Conservation (phyloP, 64 coral and sea anemone species). For the Pocillopora damicornis region DNA sequence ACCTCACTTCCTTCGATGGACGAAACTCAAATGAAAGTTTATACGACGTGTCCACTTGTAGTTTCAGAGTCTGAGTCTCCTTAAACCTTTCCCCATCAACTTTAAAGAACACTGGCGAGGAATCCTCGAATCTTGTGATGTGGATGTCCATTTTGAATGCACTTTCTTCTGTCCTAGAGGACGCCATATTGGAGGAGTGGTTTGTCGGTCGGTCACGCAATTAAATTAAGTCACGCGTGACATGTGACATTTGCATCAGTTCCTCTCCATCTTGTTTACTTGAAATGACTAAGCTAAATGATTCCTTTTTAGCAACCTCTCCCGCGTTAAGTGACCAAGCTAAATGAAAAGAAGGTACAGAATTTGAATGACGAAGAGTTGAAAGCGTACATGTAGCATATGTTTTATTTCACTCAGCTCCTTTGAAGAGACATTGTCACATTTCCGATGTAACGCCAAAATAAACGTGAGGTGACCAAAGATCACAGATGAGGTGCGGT, state of each 20-base stretch:
- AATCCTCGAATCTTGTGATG: slow-evolving; percentile 71
- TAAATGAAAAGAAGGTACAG: too few relatives aligned
- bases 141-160: slow-evolving; percentile 63
- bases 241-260: neutral
- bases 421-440: too few relatives aligned
- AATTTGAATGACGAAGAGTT: too few relatives aligned
- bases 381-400: too few relatives aligned
- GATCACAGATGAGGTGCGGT: too few relatives aligned
- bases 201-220: neutral
- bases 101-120: slow-evolving; percentile 93
- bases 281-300: too few relatives aligned
- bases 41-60: slow-evolving; percentile 76
- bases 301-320: too few relatives aligned
- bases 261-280: too few relatives aligned
- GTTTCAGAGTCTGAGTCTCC: slow-evolving; percentile 83
- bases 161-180: slow-evolving; percentile 62
- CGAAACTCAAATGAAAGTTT: slow-evolving; percentile 81
- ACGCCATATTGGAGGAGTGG: slow-evolving; percentile 62
- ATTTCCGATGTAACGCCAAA: too few relatives aligned
- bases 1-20: slow-evolving; percentile 77
- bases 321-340: too few relatives aligned
- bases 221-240: neutral
- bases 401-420: too few relatives aligned
- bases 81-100: slow-evolving; percentile 94
- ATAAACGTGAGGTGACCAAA: too few relatives aligned